Evolutionary conservation across 1,140 invertebrate genomes (phyloP).

Genomic region (Pseudoatta argentina): DNA sequence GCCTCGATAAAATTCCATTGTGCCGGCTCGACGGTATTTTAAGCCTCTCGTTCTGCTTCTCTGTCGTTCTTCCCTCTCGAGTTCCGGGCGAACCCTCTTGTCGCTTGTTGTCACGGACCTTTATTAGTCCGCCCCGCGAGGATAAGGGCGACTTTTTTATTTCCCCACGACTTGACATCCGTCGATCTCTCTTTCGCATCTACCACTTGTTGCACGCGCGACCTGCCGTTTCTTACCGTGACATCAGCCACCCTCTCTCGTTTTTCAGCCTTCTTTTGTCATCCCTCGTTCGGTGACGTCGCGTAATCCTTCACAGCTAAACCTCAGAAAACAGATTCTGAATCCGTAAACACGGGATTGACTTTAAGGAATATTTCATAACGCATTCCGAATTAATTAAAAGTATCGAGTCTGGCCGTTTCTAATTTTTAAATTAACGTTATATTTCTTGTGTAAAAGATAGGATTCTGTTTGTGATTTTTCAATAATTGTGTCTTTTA

Average conservation of each 20-base stretch:
- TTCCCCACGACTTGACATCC: constrained; percentile 80
- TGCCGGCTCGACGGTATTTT: constrained; percentile 71
- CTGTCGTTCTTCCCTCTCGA: constrained; percentile 59
- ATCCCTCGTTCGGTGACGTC: constrained; percentile 26
- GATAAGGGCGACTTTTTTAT: constrained; percentile 80
- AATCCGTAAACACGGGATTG: constrained; percentile 7
- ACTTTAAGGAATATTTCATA: constrained; percentile 18
- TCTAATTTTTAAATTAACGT: too few relatives aligned
- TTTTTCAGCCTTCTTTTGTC: constrained; percentile 50
- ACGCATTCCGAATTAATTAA: neutral
- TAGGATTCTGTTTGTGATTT: too few relatives aligned
- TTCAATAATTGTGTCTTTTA: too few relatives aligned
- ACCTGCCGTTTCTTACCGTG: constrained; percentile 67
- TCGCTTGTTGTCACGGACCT: constrained; percentile 77
- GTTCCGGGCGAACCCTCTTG: constrained; percentile 65
- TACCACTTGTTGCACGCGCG: constrained; percentile 76
- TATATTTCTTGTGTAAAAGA: too few relatives aligned
- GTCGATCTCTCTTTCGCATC: constrained; percentile 74
- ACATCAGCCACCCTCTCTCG: constrained; percentile 60
- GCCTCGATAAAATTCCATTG: constrained; percentile 75
- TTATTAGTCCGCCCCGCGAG: constrained; percentile 74
- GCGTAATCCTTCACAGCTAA: constrained; percentile 9
- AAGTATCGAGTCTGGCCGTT: too few relatives aligned
- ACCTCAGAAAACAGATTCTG: neutral
- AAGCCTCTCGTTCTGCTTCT: constrained; percentile 74